Evolutionary conservation across 2,888 invertebrate species (phyloP).

Genomic region (Rhogogaster chlorosoma): DNA sequence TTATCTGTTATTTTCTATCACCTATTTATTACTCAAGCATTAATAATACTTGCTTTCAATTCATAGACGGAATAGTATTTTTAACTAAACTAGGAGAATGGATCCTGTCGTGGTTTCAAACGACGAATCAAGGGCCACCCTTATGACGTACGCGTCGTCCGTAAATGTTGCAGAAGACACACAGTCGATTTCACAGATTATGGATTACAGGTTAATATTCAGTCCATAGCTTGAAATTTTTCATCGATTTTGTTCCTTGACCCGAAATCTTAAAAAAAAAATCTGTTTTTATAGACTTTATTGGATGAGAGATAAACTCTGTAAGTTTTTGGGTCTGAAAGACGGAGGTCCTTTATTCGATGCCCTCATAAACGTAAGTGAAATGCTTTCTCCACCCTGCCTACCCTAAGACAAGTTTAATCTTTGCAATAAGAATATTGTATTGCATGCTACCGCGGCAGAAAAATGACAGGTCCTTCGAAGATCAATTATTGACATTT

Average conservation of each 20-base stretch:
- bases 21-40: neutral
- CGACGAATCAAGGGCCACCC: neutral
- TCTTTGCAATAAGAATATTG: constrained; percentile 51
- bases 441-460: constrained; percentile 52
- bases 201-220: constrained; percentile 34
- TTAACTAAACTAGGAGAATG: neutral
- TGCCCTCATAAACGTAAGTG: constrained; percentile 70
- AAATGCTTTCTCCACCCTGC: neutral
- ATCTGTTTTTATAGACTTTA: constrained; percentile 78
- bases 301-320: constrained; percentile 86
- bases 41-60: neutral
- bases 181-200: constrained; percentile 30
- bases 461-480: constrained; percentile 79
- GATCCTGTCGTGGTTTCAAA: neutral
- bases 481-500: constrained; percentile 79
- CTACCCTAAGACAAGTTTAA: neutral
- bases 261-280: neutral
- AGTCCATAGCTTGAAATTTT: neutral
- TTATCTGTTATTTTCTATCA: neutral
- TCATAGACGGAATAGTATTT: neutral
- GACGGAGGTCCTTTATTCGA: constrained; percentile 69
- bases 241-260: neutral
- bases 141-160: neutral
- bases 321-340: constrained; percentile 80
- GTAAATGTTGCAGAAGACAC: neutral